These are phyloP conservation scores for Melitaea cinxia DNA, from an alignment of 1,140 invertebrate species.

Conservation along the genomic window DNA sequence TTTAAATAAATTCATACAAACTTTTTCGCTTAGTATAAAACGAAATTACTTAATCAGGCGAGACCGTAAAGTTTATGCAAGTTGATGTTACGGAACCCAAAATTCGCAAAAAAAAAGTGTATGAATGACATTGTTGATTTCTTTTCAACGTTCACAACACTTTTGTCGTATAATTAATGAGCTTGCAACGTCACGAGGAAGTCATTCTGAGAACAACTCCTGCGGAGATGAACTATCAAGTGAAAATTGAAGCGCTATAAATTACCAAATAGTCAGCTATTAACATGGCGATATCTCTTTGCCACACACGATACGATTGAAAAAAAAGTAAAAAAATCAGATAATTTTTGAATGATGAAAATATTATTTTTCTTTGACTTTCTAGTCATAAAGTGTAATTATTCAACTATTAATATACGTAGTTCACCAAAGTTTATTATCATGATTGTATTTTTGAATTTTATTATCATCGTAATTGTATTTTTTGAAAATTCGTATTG, in stretches of 20 bases:
- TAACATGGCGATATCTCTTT: not conserved
- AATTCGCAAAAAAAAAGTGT: conserved; percentile 6
- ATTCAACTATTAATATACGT: too few species aligned
- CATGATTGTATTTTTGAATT: too few species aligned
- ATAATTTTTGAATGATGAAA: too few species aligned
- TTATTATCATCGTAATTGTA: too few species aligned
- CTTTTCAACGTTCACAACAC: conserved; percentile 49
- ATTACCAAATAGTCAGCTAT: conserved; percentile 44
- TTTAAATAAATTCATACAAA: too few species aligned
- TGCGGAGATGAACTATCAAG: conserved; percentile 46
- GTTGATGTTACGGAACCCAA: conserved; percentile 21
- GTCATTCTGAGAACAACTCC: conserved; percentile 46
- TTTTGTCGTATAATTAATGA: conserved; percentile 63
- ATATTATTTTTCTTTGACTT: too few species aligned
- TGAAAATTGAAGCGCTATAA: conserved; percentile 55
- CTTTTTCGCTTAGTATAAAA: too few species aligned
- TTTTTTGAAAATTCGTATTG: too few species aligned
- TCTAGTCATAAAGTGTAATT: too few species aligned
- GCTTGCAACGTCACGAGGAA: conserved; percentile 38
- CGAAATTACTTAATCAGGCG: not conserved
- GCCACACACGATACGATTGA: conserved; percentile 49
- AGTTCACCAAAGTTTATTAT: too few species aligned
- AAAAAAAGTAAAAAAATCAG: too few species aligned
- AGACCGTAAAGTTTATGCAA: not conserved
- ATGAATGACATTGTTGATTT: conserved; percentile 27